These are phyloP conservation scores for Leucozona laternaria DNA, from an alignment of 2,888 invertebrate genomes.

Conservation along the genomic window DNA sequence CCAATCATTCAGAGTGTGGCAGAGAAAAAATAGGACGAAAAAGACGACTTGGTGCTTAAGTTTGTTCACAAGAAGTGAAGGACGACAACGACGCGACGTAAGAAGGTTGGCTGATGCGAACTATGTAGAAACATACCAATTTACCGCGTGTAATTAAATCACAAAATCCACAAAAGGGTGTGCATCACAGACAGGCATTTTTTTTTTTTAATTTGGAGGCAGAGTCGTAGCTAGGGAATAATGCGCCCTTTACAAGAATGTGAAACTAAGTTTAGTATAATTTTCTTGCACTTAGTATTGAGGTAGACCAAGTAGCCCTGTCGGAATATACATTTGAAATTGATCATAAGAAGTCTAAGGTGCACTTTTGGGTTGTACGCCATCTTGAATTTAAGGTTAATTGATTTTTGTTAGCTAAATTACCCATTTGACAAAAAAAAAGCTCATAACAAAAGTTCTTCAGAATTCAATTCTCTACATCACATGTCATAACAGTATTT, in stretches of 20 bases:
- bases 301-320: too few relatives aligned
- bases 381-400: too few relatives aligned
- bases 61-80: constrained; percentile 19
- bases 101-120: constrained; percentile 36
- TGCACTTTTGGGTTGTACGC: too few relatives aligned
- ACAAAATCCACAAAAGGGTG: constrained; percentile 73
- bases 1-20: constrained; percentile 46
- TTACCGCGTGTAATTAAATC: constrained; percentile 74
- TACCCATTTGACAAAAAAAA: too few relatives aligned
- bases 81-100: constrained; percentile 18
- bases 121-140: constrained; percentile 65
- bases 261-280: not conserved
- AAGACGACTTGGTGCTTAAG: constrained; percentile 32
- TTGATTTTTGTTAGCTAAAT: too few relatives aligned
- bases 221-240: not conserved
- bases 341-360: too few relatives aligned
- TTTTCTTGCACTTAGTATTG: not conserved
- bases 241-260: not conserved
- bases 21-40: constrained; percentile 20
- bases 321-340: too few relatives aligned
- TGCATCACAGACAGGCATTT: constrained; percentile 21
- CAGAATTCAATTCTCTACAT: too few relatives aligned
- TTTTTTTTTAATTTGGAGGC: not conserved
- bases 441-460: too few relatives aligned
- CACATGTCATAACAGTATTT: too few relatives aligned